These are phyloP conservation scores for Tachystola acroxantha DNA, from an alignment of 2,888 invertebrate species.

Conservation along the genomic window DNA sequence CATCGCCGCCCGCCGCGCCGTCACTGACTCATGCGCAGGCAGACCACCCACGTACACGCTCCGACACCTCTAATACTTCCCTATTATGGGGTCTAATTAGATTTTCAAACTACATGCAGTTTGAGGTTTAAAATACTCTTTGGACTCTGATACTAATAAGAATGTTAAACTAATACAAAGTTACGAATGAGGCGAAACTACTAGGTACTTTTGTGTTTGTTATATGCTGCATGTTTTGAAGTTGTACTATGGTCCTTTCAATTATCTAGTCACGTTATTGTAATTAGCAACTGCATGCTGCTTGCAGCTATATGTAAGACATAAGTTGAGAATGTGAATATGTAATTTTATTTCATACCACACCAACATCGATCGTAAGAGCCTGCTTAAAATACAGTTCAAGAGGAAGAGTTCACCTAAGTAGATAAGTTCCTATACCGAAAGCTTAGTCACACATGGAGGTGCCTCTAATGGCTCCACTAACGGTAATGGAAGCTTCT, in stretches of 20 bases:
- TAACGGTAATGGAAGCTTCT: constrained; percentile 13
- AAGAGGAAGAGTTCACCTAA: background rate
- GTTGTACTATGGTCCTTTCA: no score
- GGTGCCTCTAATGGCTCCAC: constrained; percentile 11
- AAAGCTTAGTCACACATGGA: constrained; percentile 13
- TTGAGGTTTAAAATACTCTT: constrained; percentile 11
- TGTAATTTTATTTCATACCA: no score
- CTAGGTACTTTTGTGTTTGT: background rate
- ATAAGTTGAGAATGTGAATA: no score
- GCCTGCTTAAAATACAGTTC: background rate
- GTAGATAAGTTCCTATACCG: constrained; percentile 5
- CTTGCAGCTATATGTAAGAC: no score
- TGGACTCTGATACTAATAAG: constrained; percentile 6
- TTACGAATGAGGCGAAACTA: background rate
- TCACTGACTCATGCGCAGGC: constrained; percentile 28
- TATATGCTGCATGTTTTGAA: no score
- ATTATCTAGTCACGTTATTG: no score
- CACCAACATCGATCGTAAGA: no score
- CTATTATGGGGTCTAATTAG: constrained; percentile 14
- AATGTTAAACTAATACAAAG: constrained; percentile 6
- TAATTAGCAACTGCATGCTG: no score
- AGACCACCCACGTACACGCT: constrained; percentile 34
- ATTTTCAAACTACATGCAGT: constrained; percentile 4
- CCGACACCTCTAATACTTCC: constrained; percentile 15
- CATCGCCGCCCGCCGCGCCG: constrained; percentile 13